Conservation (phyloP, 1,140 invertebrate genomes). For the Delia radicum region DNA sequence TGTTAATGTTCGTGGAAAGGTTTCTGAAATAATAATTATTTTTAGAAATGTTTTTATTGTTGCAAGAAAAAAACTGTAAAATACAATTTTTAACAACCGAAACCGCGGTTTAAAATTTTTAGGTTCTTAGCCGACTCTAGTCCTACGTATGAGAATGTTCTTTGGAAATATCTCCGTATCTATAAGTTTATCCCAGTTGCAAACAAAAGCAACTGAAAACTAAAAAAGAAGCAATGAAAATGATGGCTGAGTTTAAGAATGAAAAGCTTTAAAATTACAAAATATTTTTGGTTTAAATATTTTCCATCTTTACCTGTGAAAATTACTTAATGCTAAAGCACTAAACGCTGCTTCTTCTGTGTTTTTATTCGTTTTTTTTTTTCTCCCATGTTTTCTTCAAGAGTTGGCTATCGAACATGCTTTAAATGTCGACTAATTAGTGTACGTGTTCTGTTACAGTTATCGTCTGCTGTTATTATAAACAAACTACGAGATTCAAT, state of each 20-base stretch:
- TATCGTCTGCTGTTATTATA: constrained; percentile 6
- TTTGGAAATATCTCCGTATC: too few relatives aligned
- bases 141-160: too few relatives aligned
- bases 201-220: background rate
- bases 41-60: too few relatives aligned
- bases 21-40: too few relatives aligned
- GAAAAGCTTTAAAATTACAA: background rate
- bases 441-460: constrained; percentile 22
- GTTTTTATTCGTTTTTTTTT: background rate
- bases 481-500: background rate
- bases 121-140: too few relatives aligned
- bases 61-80: too few relatives aligned
- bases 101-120: too few relatives aligned
- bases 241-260: background rate
- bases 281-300: constrained; percentile 3
- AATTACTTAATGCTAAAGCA: constrained; percentile 15
- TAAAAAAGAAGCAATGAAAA: background rate
- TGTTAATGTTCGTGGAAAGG: too few relatives aligned
- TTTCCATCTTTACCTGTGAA: constrained; percentile 3
- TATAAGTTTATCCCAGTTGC: too few relatives aligned
- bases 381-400: background rate
- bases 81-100: too few relatives aligned
- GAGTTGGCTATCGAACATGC: constrained; percentile 3
- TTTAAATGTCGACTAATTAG: constrained; percentile 21
- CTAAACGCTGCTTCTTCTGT: background rate